Evolutionary conservation across 1,140 invertebrate genomes (phyloP), one percentile per base, ranked within the genome.

Genomic region (Pogonus chalceus): DNA sequence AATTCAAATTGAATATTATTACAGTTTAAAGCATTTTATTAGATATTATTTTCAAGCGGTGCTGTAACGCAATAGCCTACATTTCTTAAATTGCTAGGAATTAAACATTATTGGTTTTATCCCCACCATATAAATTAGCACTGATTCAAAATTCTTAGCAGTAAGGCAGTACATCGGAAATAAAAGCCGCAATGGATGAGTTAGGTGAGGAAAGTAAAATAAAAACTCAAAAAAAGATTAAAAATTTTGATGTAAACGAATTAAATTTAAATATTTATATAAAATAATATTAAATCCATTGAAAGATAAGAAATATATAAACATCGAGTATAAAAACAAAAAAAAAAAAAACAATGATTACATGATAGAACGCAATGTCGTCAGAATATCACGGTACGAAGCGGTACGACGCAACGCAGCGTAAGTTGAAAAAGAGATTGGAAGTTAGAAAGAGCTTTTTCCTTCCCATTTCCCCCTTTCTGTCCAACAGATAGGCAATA

Each of bases 401-500:
- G 14, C 26, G n/a, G 26, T 31, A 31, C 26, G 26, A 4, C 26
- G 4, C 4, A 7, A 4, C 26, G 14, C 4, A 7, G 14, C 26
- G 14, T 7, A 31, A 31, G 26, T 31, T 31, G 26, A 31, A 31
- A 31, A 31, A 14, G 26, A 31, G 26, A 31, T 59, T 57, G 60
- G 58, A 53, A 55, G 51, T 51, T 53, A 52, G 54, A 58, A 58
- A 63, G 59, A 31, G 26, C 4, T 55, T 63, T 60, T 63, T 62
- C 60, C 58, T 63, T 60, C 56, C 56, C 58, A 60, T 64, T 60
- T 62, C 59, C 56, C 56, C 56, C 50, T 58, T 61, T 62, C 62
- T 60, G 56, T 56, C 57, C 57, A 62, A 62, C 59, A 62, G 59
- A 64, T 64, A 62, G 60, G 60, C 62, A 58, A 62, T 64, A 64